phyloP scores from a whole-genome alignment of 1,140 invertebrate species.

The Eubasilissa regina region DNA sequence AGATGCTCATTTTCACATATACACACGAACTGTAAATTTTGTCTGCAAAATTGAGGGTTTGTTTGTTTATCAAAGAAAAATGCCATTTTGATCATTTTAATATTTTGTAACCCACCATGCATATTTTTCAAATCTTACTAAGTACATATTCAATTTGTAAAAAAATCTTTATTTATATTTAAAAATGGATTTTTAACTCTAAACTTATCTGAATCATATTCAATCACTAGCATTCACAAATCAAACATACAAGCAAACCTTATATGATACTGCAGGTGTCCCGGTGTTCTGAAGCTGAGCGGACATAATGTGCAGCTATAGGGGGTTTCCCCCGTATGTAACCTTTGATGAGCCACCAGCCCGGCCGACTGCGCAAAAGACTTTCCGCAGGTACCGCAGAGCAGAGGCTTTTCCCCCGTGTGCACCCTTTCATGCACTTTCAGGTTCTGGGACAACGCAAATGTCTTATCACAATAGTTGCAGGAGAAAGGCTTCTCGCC shows the following conservation, averaged over 20 bases:
- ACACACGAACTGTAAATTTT: too few species aligned
- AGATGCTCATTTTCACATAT: too few species aligned
- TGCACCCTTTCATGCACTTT: slow-evolving; percentile 75
- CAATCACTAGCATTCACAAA: too few species aligned
- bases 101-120: too few species aligned
- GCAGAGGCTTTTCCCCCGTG: slow-evolving; percentile 74
- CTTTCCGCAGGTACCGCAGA: slow-evolving; percentile 68
- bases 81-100: too few species aligned
- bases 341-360: slow-evolving; percentile 70
- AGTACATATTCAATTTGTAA: too few species aligned
- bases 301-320: slow-evolving; percentile 69
- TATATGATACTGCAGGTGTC: slow-evolving; percentile 72
- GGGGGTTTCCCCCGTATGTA: slow-evolving; percentile 73
- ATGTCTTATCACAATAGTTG: slow-evolving; percentile 65
- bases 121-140: too few species aligned
- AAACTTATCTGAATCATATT: too few species aligned
- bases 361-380: slow-evolving; percentile 71
- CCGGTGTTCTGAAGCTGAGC: slow-evolving; percentile 66
- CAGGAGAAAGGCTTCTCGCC: slow-evolving; percentile 94
- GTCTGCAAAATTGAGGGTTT: too few species aligned
- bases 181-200: too few species aligned
- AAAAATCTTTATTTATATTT: too few species aligned
- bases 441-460: slow-evolving; percentile 66
- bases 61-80: too few species aligned
- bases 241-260: slow-evolving; percentile 61